Conservation (phyloP, 2,888 invertebrate species). For the Bursaphelenchus okinawaensis region DNA sequence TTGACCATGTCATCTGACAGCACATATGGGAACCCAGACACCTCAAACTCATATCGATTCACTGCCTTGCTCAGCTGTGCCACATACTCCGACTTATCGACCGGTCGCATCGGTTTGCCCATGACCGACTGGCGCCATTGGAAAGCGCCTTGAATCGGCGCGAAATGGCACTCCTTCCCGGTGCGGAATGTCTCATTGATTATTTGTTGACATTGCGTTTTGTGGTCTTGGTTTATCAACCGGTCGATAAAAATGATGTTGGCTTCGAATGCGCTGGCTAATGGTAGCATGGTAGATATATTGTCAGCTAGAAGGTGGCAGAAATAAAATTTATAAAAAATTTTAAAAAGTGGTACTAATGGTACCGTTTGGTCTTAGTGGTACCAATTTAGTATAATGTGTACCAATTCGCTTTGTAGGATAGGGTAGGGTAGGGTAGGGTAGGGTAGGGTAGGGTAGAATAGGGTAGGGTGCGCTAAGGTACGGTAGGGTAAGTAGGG, state of each 20-base stretch:
- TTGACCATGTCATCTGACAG: constrained; percentile 69
- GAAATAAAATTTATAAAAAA: background rate
- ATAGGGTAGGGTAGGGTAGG: too few relatives aligned
- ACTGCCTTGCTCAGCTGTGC: constrained; percentile 60
- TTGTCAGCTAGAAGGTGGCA: constrained; percentile 6
- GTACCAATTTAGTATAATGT: constrained; percentile 5
- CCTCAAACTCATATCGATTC: constrained; percentile 64
- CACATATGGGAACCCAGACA: constrained; percentile 66
- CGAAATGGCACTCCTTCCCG: background rate
- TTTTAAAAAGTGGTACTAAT: too few relatives aligned
- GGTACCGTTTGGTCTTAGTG: too few relatives aligned
- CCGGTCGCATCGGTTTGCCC: constrained; percentile 37
- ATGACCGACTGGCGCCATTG: constrained; percentile 11
- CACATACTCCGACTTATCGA: constrained; percentile 35
- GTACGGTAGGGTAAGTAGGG: too few relatives aligned
- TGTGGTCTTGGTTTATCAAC: constrained; percentile 33
- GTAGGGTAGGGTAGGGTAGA: too few relatives aligned
- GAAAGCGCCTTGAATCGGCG: constrained; percentile 9
- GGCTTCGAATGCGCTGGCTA: constrained; percentile 31
- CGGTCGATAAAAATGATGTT: constrained; percentile 39
- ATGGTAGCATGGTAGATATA: background rate
- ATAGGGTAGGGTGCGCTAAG: too few relatives aligned
- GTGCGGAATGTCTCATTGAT: constrained; percentile 25
- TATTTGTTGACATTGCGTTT: constrained; percentile 18
- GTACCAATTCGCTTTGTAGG: too few relatives aligned